phyloP scores from a whole-genome alignment of 1,140 invertebrate species.

The Heliconius congener region DNA sequence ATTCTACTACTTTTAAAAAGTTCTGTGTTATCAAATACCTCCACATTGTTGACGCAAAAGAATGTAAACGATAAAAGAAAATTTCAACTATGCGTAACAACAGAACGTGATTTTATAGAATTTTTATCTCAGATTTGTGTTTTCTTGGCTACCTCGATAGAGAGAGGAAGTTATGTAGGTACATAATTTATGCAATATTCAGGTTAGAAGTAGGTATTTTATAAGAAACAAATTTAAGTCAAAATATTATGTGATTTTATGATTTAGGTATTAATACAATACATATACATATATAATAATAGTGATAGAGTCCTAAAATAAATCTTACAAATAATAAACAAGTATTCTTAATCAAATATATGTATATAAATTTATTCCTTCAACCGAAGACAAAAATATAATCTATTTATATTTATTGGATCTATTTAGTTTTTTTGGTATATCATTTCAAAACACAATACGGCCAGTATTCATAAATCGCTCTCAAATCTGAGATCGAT shows the following conservation, averaged over 20 bases:
- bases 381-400: too few species aligned
- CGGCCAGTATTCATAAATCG: too few species aligned
- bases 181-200: not conserved
- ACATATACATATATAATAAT: too few species aligned
- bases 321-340: too few species aligned
- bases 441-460: too few species aligned
- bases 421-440: too few species aligned
- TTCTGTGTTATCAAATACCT: slow-evolving; percentile 67
- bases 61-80: slow-evolving; percentile 63
- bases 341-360: too few species aligned
- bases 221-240: not conserved
- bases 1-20: not conserved
- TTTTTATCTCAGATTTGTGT: slow-evolving; percentile 55
- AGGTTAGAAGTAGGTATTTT: not conserved
- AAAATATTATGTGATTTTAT: not conserved
- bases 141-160: not conserved
- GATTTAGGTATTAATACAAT: not conserved
- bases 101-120: slow-evolving; percentile 71
- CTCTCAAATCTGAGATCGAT: too few species aligned
- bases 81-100: slow-evolving; percentile 43
- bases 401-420: too few species aligned
- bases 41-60: slow-evolving; percentile 55
- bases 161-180: not conserved
- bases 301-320: too few species aligned
- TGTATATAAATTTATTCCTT: too few species aligned